A percentile compares a stretch with the other conserved stretches of the same genome.
phyloP scores from a whole-genome alignment of 2,888 invertebrate genomes.

The Aphodius granarius region DNA sequence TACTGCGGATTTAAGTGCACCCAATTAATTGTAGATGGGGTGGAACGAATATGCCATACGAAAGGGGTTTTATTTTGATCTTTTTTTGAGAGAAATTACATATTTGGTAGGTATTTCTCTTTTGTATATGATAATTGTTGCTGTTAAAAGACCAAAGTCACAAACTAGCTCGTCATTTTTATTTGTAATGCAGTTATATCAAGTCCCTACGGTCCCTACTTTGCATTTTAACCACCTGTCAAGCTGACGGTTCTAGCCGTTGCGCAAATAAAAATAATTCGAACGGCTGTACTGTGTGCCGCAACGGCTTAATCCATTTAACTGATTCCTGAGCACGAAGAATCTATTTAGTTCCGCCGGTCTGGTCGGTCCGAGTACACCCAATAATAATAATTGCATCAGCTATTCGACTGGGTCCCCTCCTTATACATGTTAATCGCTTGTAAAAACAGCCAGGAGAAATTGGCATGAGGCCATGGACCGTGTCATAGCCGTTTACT shows the following conservation, averaged over 20 bases:
- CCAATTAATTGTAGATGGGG: neutral
- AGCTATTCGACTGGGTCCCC: conserved; percentile 26
- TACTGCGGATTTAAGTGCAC: neutral
- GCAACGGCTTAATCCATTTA: conserved; percentile 27
- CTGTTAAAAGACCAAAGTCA: no score
- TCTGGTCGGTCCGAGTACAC: conserved; percentile 29
- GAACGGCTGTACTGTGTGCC: neutral
- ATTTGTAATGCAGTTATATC: no score
- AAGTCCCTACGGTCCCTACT: neutral
- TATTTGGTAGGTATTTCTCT: no score
- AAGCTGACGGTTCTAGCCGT: neutral
- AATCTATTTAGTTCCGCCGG: neutral
- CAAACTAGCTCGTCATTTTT: no score
- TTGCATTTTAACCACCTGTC: neutral
- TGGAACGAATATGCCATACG: neutral
- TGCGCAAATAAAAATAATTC: neutral
- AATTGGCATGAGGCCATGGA: neutral
- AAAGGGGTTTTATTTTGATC: neutral
- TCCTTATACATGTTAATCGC: conserved; percentile 15
- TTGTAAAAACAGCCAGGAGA: conserved; percentile 7
- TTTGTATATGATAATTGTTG: no score
- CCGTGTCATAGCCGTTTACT: neutral
- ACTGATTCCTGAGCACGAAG: conserved; percentile 26
- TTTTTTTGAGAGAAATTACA: neutral
- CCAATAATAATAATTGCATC: conserved; percentile 35